Conservation (phyloP, 2,797 vertebrate species). For the Amniataba percoides region DNA sequence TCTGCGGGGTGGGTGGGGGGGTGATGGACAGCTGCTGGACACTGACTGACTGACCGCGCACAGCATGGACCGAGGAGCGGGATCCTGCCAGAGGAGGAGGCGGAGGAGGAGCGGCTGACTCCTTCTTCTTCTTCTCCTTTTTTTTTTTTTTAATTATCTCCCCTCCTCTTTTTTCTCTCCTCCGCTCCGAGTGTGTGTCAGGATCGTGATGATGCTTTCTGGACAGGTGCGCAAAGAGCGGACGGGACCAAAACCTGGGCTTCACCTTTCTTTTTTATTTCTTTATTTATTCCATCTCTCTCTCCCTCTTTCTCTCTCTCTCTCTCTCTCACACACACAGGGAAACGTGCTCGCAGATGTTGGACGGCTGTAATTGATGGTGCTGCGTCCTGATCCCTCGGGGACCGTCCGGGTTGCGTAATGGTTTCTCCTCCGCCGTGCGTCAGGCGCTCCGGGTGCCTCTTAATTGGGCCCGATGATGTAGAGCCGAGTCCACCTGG, state of each 20-base stretch:
- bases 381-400: slow-evolving; percentile 55
- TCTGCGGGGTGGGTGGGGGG: slow-evolving; percentile 1
- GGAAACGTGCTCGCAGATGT: slow-evolving; percentile 44
- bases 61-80: slow-evolving; percentile 44
- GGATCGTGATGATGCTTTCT: slow-evolving; percentile 66
- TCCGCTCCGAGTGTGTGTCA: slow-evolving; percentile 41
- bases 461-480: slow-evolving; percentile 78
- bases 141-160: too few relatives aligned
- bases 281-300: not conserved
- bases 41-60: slow-evolving; percentile 28
- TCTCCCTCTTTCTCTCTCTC: slow-evolving; percentile 10
- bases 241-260: slow-evolving; percentile 60
- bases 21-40: slow-evolving; percentile 72
- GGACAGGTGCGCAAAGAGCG: slow-evolving; percentile 67
- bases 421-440: slow-evolving; percentile 42
- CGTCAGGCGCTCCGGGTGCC: slow-evolving; percentile 59
- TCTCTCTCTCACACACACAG: slow-evolving; percentile 3
- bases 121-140: too few relatives aligned
- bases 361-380: slow-evolving; percentile 58
- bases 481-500: slow-evolving; percentile 75
- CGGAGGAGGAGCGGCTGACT: slow-evolving; percentile 58
- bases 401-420: slow-evolving; percentile 56
- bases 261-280: slow-evolving; percentile 11
- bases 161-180: slow-evolving; percentile 7
- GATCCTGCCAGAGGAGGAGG: slow-evolving; percentile 27